Base-by-base conservation (phyloP, 2,113 vertebrate species). In the Sylvia atricapilla region DNA sequence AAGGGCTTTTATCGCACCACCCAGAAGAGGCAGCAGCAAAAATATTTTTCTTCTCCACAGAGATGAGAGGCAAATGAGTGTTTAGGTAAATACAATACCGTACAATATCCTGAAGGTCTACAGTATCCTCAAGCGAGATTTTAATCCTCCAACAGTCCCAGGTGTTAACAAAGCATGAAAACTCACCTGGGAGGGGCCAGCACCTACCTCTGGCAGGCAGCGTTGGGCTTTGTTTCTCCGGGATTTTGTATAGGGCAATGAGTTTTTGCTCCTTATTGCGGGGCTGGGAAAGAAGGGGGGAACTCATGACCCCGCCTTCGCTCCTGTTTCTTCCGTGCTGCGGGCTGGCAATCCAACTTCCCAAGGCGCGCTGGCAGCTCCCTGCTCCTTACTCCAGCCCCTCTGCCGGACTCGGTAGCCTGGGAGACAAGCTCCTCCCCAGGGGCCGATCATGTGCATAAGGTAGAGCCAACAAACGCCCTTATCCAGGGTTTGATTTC, bases 341-440 rank as follows among this genome's bases (percentile, higher is more conserved):
- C 1, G 1, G 43, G 9, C 46, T 24, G 12, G 3, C 3, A 25
- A 10, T 10, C 15, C 43, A 21, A 16, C 16, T 66, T 31, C 15
- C 69, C 25, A 12, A 49, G 6, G 3, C 14, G 21, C 5, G 3
- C 41, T 22, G 6, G 11, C 15, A 52, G 4, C 16, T 67, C 55
- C 79, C 72, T 84, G 33, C 35, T 24, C n/a, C 58, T 46, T 8
- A 5, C 9, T 11, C 10, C 5, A 33, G 12, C 19, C 37, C 44
- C 50, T 49, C 10, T 2, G 7, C 22, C 39, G 1, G 12, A 30
- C 60, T 88, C n/a, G 3, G 96, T 74, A 83, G 59, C 90, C 82
- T 35, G 20, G 83, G 95, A 68, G 88, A 94, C 95, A 84, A 62
- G 13, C 90, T 52, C 94, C 95, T 86, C 92, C 85, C 67, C 46